Conservation (phyloP, 2,888 invertebrate species). For the Perithous albicinctus region DNA sequence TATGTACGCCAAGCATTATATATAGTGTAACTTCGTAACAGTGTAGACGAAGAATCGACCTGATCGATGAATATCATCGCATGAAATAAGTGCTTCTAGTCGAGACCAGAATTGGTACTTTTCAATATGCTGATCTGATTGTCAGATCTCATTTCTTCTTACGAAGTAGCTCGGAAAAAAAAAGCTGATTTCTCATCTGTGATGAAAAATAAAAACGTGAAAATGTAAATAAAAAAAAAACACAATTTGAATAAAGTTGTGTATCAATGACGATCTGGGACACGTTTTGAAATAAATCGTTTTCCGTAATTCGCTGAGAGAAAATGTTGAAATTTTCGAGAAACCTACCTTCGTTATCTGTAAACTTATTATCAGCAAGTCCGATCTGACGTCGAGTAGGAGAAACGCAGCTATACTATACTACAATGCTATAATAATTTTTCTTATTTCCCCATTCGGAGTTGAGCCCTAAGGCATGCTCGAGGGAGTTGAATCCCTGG, state of each 20-base stretch:
- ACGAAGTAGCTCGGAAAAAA: not conserved
- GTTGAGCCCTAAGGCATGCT: constrained; percentile 22
- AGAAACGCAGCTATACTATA: not conserved
- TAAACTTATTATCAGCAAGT: not conserved
- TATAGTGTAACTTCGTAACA: not conserved
- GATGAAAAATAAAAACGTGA: not conserved
- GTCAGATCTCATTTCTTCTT: constrained; percentile 28
- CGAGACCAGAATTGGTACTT: constrained; percentile 23
- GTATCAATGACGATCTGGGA: not conserved
- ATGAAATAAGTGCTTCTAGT: constrained; percentile 33
- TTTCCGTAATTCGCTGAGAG: not conserved
- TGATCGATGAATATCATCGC: constrained; percentile 42
- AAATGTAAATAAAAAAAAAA: not conserved
- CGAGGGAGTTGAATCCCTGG: constrained; percentile 26
- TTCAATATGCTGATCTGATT: constrained; percentile 13
- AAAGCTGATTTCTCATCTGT: not conserved
- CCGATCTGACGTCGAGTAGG: constrained; percentile 18
- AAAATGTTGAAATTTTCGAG: constrained; percentile 4
- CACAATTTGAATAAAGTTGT: not conserved
- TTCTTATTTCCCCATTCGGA: constrained; percentile 25
- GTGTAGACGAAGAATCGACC: constrained; percentile 39
- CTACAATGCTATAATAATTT: constrained; percentile 33
- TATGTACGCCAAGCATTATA: not conserved
- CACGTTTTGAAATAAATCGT: constrained; percentile 12
- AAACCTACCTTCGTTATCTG: not conserved